phyloP scores from a whole-genome alignment of 2,888 invertebrate genomes.

The Ferrisia virgata region DNA sequence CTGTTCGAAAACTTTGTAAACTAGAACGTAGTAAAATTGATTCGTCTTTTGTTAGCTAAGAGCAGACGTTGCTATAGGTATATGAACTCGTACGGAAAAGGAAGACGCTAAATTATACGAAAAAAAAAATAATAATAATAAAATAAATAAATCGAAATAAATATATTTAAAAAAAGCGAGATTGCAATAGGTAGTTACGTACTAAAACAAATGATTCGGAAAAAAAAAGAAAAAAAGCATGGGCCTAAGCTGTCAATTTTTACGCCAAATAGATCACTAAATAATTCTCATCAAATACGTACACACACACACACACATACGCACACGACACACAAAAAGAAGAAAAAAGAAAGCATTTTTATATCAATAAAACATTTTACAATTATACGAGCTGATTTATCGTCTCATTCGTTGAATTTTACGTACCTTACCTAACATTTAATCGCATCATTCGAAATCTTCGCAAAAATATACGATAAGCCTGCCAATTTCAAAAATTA shows the following conservation, averaged over 20 bases:
- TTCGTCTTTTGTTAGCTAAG: conserved; percentile 2
- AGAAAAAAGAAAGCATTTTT: no score
- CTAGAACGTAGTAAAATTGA: neutral
- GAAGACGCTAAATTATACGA: conserved; percentile 14
- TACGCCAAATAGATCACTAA: neutral
- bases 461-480: neutral
- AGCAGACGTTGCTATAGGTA: neutral
- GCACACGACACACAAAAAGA: no score
- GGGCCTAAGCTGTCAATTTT: neutral
- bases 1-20: conserved; percentile 41
- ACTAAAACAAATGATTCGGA: neutral
- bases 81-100: neutral
- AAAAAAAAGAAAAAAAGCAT: neutral
- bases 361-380: no score
- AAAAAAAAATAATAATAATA: neutral
- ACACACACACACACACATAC: neutral
- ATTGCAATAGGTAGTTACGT: neutral
- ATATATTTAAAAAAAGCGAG: no score
- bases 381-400: neutral
- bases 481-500: neutral
- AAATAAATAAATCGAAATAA: neutral
- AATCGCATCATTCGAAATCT: neutral
- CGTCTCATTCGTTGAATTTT: neutral
- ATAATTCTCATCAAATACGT: neutral
- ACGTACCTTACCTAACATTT: no score